Evolutionary conservation across 2,888 invertebrate genomes (phyloP).

Genomic region (Pomacea canaliculata): DNA sequence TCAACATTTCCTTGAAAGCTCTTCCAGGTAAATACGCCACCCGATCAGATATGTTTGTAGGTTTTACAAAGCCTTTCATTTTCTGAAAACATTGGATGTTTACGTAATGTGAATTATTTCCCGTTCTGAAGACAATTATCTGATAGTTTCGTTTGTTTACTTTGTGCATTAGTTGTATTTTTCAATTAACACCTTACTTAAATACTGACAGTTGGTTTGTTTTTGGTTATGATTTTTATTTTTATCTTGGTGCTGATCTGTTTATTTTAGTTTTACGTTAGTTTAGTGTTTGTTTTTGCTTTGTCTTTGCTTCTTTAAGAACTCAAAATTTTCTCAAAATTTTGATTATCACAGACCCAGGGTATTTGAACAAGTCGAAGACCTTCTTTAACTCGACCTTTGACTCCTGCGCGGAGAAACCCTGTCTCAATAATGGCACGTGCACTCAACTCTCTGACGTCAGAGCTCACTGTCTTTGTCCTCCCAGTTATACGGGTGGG

Average conservation of each 20-base stretch:
- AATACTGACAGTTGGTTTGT: background rate
- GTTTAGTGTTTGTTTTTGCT: background rate
- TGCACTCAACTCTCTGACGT: conserved; percentile 23
- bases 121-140: background rate
- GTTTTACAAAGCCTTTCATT: too few species aligned
- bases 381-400: conserved; percentile 26
- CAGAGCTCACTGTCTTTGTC: conserved; percentile 36
- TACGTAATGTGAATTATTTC: background rate
- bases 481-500: conserved; percentile 37
- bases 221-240: background rate
- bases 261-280: background rate
- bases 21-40: conserved; percentile 4
- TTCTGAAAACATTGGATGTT: too few species aligned
- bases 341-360: conserved; percentile 32
- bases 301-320: background rate
- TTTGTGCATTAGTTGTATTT: too few species aligned
- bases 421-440: conserved; percentile 38
- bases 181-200: too few species aligned
- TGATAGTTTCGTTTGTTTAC: too few species aligned
- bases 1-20: conserved; percentile 6
- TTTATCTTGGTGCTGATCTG: background rate
- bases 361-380: conserved; percentile 35
- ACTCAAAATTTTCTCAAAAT: too few species aligned
- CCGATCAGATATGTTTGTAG: background rate
- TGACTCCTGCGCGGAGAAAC: conserved; percentile 32